These are phyloP conservation scores for Rutilus rutilus DNA, from an alignment of 2,113 vertebrate genomes.

Conservation along the genomic window DNA sequence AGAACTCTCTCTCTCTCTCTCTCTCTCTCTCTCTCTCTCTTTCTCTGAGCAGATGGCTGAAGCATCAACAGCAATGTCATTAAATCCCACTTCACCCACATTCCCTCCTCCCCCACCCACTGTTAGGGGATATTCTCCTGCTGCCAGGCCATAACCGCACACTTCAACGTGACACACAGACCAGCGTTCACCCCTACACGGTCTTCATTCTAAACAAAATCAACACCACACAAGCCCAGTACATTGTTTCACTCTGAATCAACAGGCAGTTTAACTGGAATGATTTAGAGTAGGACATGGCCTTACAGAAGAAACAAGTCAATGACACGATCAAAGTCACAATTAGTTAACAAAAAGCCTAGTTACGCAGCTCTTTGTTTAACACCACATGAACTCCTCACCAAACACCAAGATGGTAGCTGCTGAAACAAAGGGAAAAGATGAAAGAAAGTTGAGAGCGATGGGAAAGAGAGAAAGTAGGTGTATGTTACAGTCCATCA, in stretches of 20 bases:
- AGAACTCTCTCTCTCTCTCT: background rate
- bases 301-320: background rate
- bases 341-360: slow-evolving; percentile 14
- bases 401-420: background rate
- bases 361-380: background rate
- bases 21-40: background rate
- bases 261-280: background rate
- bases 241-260: background rate
- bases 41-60: slow-evolving; percentile 54
- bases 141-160: slow-evolving; percentile 11
- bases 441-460: background rate
- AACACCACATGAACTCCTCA: background rate
- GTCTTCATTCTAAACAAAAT: background rate
- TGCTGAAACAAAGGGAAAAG: background rate
- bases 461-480: slow-evolving; percentile 15
- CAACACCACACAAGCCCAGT: background rate
- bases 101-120: slow-evolving; percentile 32
- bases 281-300: background rate
- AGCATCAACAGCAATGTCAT: slow-evolving; percentile 53
- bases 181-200: background rate
- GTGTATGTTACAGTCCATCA: slow-evolving; percentile 26
- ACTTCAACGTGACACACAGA: slow-evolving; percentile 18
- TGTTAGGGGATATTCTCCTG: slow-evolving; percentile 46
- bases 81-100: slow-evolving; percentile 45
- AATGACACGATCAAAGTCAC: background rate